Base-by-base conservation (phyloP, 2,888 invertebrate genomes). In the Steinernema carpocapsae region DNA sequence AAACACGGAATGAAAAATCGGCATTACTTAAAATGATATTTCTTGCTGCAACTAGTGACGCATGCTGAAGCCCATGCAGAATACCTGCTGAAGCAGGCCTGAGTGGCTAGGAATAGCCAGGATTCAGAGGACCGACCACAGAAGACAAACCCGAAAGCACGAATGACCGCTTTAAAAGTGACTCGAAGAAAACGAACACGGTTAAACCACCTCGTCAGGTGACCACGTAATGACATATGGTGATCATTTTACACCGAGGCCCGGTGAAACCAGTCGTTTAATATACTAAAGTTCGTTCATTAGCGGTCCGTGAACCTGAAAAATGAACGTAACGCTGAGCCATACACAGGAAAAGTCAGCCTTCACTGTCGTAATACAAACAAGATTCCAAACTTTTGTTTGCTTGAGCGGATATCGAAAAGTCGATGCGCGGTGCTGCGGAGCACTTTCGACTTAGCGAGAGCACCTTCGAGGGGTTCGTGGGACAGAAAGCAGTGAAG, bases 361-460 rank as follows among this genome's bases (percentile, higher is more conserved):
- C 17, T 32, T 29, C 64, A 12, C 64, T 32, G 64, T 26, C 64
- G 64, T 64, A 64, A 64, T 64, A 32, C 64, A 64, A 64, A 64
- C 32, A 64, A 17, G 32, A 64, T 64, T 64, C 64, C 64, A 32
- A 64, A 14, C 29, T 17, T 64, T 32, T 64, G 64, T 64, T 64
- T 64, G 26, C 64, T 17, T 26, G 64, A 24, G 64, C 64, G 29
- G 64, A 64, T 64, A 7, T 64, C 32, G 32, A 26, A 26, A 64
- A 64, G 48, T 14, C 48, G 48, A 7, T 14, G 48, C 17, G 48
- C 7, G 17, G 48, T 48, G 17, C 3, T 48, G 48, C 4, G 37
- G 37, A 37, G 37, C 37, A 37, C 37, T 37, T 37, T 37, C 4
- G 37, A 37, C 37, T 10, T 37, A 37, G 37, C 37, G 10, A 37